Evolutionary conservation across 2,113 vertebrate species (phyloP), one percentile per base, ranked within the genome.

Genomic region (Corynorhinus townsendii): DNA sequence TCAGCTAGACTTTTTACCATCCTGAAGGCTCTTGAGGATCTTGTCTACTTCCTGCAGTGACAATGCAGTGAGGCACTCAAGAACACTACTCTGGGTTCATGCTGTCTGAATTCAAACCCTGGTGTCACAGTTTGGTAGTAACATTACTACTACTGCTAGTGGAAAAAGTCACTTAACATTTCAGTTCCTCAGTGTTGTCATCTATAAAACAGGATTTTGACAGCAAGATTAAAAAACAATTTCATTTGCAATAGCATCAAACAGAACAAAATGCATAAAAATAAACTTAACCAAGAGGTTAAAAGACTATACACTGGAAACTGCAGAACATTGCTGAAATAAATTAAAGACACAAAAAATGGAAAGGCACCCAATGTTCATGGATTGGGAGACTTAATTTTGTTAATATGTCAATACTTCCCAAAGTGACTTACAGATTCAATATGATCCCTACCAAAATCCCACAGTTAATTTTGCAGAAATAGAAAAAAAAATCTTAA

Each of bases 401-500:
- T 30, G 12, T 71, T 86, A 73, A 82, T 1, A 9, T 43, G 4
- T 54, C 54, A 71, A 14, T 10, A 59, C 11, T 33, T 22, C 35
- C 47, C 10, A 40, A 30, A 91, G n/a, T 49, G 15, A 87, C 38
- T 54, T 64, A 62, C 7, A 54, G 43, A 96, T 68, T 83, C 22
- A 80, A n/a, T 5, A 19, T 2, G 59, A 89, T 72, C 1, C 0
- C 20, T 85, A 47, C 59, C 0, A 59, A 95, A 83, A 85, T 73
- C 43, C 79, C 30, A 73, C 4, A 19, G 20, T 5, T 9, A 40
- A 45, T 77, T 73, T 77, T 66, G 0, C 30, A 89, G 20, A 95
- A 88, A 64, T 79, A 85, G 26, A 91, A 91, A 93, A 91, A 91
- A 89, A 66, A 17, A 11, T 43, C 45, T 35, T 86, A 75, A 86